Evolutionary conservation across 2,797 vertebrate species (phyloP).

Genomic region (Adrianichthys oophorus): DNA sequence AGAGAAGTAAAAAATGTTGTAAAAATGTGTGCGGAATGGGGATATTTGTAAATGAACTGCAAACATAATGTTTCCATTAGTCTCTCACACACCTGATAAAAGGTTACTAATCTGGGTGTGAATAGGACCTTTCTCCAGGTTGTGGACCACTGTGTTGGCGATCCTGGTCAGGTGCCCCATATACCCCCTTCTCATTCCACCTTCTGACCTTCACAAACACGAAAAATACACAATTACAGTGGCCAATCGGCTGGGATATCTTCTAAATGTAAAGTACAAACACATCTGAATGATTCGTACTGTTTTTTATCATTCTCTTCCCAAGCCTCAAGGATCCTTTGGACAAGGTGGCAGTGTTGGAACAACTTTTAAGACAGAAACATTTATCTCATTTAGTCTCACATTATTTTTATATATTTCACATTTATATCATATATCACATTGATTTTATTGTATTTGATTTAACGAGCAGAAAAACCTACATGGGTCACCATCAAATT

Average conservation of each 20-base stretch:
- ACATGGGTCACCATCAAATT: constrained; percentile 91
- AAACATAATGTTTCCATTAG: constrained; percentile 1
- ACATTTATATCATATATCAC: not conserved
- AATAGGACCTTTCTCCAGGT: constrained; percentile 90
- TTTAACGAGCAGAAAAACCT: constrained; percentile 56
- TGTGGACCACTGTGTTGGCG: constrained; percentile 94
- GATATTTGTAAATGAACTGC: not conserved
- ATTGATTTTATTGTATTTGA: constrained; percentile 8
- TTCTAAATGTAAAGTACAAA: not conserved
- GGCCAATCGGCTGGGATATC: not conserved
- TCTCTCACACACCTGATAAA: constrained; percentile 55
- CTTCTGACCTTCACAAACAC: constrained; percentile 82
- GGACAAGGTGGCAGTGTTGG: constrained; percentile 92
- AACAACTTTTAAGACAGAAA: constrained; percentile 84
- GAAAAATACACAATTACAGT: not conserved
- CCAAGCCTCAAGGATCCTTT: constrained; percentile 96
- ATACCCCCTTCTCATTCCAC: constrained; percentile 93
- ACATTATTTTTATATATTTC: constrained; percentile 3
- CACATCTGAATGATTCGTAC: constrained; percentile 74
- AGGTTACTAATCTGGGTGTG: constrained; percentile 73
- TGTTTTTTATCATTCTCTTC: constrained; percentile 96
- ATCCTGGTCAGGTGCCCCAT: constrained; percentile 99
- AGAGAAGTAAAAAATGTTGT: not conserved
- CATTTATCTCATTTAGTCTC: not conserved
- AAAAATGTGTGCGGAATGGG: not conserved